A percentile compares a stretch with the other conserved stretches of the same genome.
Evolutionary conservation across 2,888 invertebrate genomes (phyloP).

Genomic region (Cylloceria caligata): DNA sequence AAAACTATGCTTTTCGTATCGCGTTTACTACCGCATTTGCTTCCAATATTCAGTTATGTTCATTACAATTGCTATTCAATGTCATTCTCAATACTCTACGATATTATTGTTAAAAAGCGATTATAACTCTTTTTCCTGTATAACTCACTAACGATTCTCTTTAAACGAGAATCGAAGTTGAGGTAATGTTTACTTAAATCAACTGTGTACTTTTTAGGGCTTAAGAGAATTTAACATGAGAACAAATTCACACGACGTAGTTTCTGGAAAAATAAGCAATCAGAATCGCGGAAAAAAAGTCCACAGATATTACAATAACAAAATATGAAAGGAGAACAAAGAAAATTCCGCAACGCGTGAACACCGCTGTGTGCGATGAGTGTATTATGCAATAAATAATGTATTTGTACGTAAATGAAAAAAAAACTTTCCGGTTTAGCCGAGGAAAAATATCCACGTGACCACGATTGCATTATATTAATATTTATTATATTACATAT

Average conservation of each 20-base stretch:
- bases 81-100: neutral
- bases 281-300: neutral
- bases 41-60: constrained; percentile 1
- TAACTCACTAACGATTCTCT: constrained; percentile 30
- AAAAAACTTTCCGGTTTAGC: constrained; percentile 60
- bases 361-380: constrained; percentile 79
- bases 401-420: constrained; percentile 70
- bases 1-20: constrained; percentile 34
- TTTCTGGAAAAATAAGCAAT: constrained; percentile 3
- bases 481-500: constrained; percentile 28
- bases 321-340: neutral
- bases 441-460: constrained; percentile 68
- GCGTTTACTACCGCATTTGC: constrained; percentile 12
- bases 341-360: constrained; percentile 66
- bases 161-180: constrained; percentile 29
- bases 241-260: constrained; percentile 74
- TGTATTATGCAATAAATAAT: constrained; percentile 83
- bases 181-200: constrained; percentile 21
- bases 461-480: constrained; percentile 19
- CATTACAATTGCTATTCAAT: constrained; percentile 13
- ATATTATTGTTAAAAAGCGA: constrained; percentile 17
- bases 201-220: constrained; percentile 69
- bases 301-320: neutral
- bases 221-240: constrained; percentile 75
- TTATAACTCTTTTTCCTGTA: neutral